Evolutionary conservation across 2,888 invertebrate species (phyloP).

Genomic region (Bursaphelenchus okinawaensis): DNA sequence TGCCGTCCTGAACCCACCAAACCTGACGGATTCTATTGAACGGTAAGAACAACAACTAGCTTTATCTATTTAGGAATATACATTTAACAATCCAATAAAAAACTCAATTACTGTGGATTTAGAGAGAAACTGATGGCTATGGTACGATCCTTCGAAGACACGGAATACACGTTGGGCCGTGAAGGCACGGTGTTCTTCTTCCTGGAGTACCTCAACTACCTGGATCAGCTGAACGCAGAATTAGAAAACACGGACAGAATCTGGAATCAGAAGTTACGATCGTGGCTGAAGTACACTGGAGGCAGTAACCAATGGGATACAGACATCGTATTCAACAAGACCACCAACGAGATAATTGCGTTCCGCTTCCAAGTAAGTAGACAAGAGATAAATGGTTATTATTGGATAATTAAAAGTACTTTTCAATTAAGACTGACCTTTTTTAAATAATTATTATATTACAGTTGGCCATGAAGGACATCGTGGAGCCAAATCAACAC

Average conservation of each 20-base stretch:
- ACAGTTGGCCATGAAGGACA: constrained; percentile 54
- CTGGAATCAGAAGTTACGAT: constrained; percentile 49
- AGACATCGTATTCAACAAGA: constrained; percentile 46
- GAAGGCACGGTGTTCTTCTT: constrained; percentile 56
- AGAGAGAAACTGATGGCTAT: constrained; percentile 39
- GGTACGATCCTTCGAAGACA: constrained; percentile 49
- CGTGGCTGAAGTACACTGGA: constrained; percentile 56
- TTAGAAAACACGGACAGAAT: constrained; percentile 49
- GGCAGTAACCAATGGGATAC: constrained; percentile 50
- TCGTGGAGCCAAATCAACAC: constrained; percentile 56
- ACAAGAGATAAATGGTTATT: background rate
- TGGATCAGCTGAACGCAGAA: constrained; percentile 52
- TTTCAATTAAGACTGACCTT: background rate
- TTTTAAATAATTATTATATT: background rate
- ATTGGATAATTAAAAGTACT: too few species aligned
- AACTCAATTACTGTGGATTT: constrained; percentile 7
- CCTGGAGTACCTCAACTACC: constrained; percentile 49
- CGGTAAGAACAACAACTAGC: too few species aligned
- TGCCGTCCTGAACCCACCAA: constrained; percentile 49
- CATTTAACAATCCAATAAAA: constrained; percentile 1
- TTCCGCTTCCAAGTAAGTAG: constrained; percentile 46
- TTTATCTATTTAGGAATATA: too few species aligned
- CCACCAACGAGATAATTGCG: constrained; percentile 32
- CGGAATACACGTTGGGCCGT: constrained; percentile 51
- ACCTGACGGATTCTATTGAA: constrained; percentile 34